phyloP scores from a whole-genome alignment of 2,797 vertebrate species.

The Philypnodon macrostomus region DNA sequence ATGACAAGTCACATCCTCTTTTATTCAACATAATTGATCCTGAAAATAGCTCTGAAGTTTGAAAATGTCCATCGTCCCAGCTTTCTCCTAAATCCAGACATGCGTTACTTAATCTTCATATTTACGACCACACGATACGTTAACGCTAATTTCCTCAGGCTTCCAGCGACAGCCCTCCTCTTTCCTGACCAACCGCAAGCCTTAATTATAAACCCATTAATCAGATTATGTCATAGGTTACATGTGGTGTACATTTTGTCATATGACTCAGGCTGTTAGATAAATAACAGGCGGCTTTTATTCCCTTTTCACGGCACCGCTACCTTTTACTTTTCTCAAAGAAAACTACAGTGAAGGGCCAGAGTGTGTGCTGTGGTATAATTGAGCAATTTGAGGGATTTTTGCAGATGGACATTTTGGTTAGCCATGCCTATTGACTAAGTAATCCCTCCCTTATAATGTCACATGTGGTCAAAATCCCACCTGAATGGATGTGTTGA shows the following conservation, averaged over 20 bases:
- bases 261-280: constrained; percentile 75
- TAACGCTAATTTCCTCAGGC: constrained; percentile 53
- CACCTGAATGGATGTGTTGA: constrained; percentile 49
- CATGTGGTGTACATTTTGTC: constrained; percentile 75
- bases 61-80: constrained; percentile 23
- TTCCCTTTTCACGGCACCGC: constrained; percentile 66
- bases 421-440: constrained; percentile 46
- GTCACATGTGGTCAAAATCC: constrained; percentile 60
- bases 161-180: constrained; percentile 45
- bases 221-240: constrained; percentile 82
- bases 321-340: constrained; percentile 60
- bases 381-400: constrained; percentile 71
- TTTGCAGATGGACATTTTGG: constrained; percentile 54
- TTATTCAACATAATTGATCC: constrained; percentile 43
- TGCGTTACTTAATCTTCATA: constrained; percentile 33
- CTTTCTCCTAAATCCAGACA: constrained; percentile 31
- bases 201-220: constrained; percentile 80
- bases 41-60: constrained; percentile 30
- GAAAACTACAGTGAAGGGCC: constrained; percentile 57
- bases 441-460: constrained; percentile 52
- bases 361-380: constrained; percentile 54
- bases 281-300: constrained; percentile 73
- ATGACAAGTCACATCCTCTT: constrained; percentile 35
- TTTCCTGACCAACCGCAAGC: constrained; percentile 47
- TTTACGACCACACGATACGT: constrained; percentile 43